phyloP scores from a whole-genome alignment of 1,140 invertebrate genomes.

The Drosophila hydei region DNA sequence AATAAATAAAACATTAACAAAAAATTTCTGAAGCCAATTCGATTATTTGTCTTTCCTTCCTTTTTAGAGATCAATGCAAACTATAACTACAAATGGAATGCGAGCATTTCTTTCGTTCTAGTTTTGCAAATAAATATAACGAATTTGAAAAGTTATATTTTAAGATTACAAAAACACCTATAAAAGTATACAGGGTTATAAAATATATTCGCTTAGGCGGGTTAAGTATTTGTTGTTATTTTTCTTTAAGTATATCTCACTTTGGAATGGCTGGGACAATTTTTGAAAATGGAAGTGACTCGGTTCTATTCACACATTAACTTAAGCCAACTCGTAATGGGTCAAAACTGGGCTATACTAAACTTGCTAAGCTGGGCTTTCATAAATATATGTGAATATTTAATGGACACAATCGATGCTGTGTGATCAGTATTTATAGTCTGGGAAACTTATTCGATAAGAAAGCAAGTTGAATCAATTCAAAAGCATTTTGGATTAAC shows the following conservation, averaged over 20 bases:
- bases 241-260: constrained; percentile 28
- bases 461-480: neutral
- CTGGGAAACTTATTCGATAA: neutral
- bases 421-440: neutral
- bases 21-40: constrained; percentile 47
- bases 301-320: neutral
- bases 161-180: constrained; percentile 7
- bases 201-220: constrained; percentile 54
- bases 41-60: constrained; percentile 29
- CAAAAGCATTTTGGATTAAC: constrained; percentile 1
- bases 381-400: too few species aligned
- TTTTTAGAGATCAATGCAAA: constrained; percentile 54
- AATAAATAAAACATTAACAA: constrained; percentile 78
- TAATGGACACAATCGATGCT: neutral
- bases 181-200: constrained; percentile 18
- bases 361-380: constrained; percentile 2
- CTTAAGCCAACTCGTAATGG: neutral
- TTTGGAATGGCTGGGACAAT: constrained; percentile 43
- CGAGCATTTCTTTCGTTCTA: constrained; percentile 9
- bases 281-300: constrained; percentile 21
- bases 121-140: constrained; percentile 39
- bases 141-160: constrained; percentile 32
- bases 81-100: constrained; percentile 51
- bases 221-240: constrained; percentile 20
- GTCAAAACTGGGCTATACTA: constrained; percentile 8